Conservation (phyloP, 1,140 invertebrate genomes). For the Bombus difficillimus region DNA sequence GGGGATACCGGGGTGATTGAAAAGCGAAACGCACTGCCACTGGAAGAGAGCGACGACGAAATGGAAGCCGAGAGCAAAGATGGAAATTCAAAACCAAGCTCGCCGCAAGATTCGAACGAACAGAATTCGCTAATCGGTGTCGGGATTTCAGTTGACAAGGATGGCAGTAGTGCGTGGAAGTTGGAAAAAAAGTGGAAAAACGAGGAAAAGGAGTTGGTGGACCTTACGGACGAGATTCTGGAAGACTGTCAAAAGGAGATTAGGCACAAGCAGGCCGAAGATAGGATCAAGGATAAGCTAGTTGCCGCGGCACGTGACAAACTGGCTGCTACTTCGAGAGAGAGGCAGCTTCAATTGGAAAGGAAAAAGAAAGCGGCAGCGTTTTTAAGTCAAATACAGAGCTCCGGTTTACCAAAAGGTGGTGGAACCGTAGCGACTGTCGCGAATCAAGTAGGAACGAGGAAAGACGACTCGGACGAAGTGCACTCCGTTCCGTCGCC, state of each 20-base stretch:
- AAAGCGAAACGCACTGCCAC: constrained; percentile 86
- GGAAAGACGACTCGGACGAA: constrained; percentile 73
- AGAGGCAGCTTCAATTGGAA: constrained; percentile 88
- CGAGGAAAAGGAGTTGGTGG: constrained; percentile 81
- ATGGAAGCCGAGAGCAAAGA: constrained; percentile 82
- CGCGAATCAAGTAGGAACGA: constrained; percentile 1
- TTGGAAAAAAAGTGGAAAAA: constrained; percentile 66
- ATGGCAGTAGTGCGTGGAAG: constrained; percentile 24
- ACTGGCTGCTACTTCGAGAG: constrained; percentile 83
- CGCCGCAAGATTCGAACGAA: constrained; percentile 54
- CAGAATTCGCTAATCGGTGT: not conserved
- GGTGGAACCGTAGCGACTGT: constrained; percentile 13
- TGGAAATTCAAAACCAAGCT: constrained; percentile 68
- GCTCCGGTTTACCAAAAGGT: constrained; percentile 63
- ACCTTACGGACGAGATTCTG: constrained; percentile 82
- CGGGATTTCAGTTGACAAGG: constrained; percentile 60
- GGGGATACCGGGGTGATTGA: constrained; percentile 86
- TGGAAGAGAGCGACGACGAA: constrained; percentile 90
- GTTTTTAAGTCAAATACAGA: constrained; percentile 86
- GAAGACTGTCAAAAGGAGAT: constrained; percentile 79
- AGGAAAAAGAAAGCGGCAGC: constrained; percentile 87
- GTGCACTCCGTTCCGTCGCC: constrained; percentile 76
- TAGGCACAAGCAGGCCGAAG: constrained; percentile 82
- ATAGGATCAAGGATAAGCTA: constrained; percentile 86
- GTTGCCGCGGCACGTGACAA: constrained; percentile 85